Conservation (phyloP, 2,888 invertebrate genomes). For the Nomada hirtipes region DNA sequence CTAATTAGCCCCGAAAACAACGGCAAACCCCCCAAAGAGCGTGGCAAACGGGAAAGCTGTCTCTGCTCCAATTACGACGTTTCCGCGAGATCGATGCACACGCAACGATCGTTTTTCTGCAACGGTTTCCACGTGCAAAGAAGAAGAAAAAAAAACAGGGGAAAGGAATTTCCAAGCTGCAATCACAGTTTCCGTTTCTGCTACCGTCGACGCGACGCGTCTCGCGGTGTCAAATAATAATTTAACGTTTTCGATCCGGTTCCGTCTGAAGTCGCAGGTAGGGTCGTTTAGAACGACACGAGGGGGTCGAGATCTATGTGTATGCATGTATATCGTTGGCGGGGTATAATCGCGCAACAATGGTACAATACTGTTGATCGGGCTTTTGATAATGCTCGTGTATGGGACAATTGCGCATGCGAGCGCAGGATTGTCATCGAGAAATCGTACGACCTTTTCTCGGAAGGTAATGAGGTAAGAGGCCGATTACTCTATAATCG, state of each 20-base stretch:
- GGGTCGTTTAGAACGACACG: neutral
- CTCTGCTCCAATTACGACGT: slow-evolving; percentile 44
- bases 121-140: neutral
- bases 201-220: slow-evolving; percentile 6
- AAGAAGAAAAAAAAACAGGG: neutral
- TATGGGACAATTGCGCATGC: slow-evolving; percentile 35
- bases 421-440: slow-evolving; percentile 51
- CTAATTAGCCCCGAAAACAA: slow-evolving; percentile 50
- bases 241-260: neutral
- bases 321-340: neutral
- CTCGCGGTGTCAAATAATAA: slow-evolving; percentile 2
- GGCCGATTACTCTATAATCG: slow-evolving; percentile 59
- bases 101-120: slow-evolving; percentile 14
- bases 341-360: slow-evolving; percentile 16
- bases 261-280: neutral
- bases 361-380: slow-evolving; percentile 46
- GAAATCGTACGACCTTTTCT: slow-evolving; percentile 56
- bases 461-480: slow-evolving; percentile 61
- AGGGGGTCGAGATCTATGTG: neutral
- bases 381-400: slow-evolving; percentile 48
- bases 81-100: slow-evolving; percentile 32
- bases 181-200: slow-evolving; percentile 31
- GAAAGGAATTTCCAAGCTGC: slow-evolving; percentile 3
- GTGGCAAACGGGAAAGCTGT: neutral
- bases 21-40: neutral